These are phyloP conservation scores for Buphagus erythrorhynchus DNA, from an alignment of 2,797 vertebrate genomes.

Conservation along the genomic window DNA sequence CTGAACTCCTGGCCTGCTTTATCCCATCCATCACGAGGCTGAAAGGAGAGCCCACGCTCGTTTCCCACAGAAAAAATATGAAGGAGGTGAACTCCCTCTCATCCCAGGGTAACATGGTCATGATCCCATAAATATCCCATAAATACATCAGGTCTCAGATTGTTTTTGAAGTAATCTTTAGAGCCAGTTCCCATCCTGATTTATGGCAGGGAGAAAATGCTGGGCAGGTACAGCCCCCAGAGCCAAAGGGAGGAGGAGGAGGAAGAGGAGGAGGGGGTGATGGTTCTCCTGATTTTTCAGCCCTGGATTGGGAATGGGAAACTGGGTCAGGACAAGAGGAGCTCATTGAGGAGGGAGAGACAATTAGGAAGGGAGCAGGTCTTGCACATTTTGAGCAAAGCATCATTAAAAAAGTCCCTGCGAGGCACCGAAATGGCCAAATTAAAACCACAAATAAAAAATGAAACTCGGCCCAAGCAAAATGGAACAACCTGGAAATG, in stretches of 20 bases:
- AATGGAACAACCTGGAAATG: accelerated
- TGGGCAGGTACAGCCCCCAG: neutral
- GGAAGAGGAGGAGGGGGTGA: neutral
- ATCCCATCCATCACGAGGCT: slow-evolving; percentile 16
- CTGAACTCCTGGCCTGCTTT: neutral
- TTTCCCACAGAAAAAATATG: neutral
- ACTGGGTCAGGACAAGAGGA: neutral
- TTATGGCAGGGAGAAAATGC: neutral
- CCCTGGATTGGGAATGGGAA: neutral
- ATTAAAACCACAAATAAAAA: neutral
- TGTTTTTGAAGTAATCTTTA: slow-evolving; percentile 24
- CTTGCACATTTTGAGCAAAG: neutral
- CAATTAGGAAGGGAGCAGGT: neutral
- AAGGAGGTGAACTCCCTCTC: neutral
- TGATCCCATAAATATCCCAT: neutral
- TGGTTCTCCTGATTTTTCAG: neutral
- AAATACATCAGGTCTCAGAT: neutral
- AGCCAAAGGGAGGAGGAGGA: neutral
- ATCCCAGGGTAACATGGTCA: neutral
- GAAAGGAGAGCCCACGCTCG: neutral
- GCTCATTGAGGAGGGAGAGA: neutral
- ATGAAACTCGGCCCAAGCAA: accelerated
- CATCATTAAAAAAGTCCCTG: neutral
- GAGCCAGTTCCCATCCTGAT: neutral
- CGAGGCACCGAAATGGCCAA: neutral